Base-by-base conservation (phyloP, 2,113 vertebrate genomes). In the Coreoperca whiteheadi region DNA sequence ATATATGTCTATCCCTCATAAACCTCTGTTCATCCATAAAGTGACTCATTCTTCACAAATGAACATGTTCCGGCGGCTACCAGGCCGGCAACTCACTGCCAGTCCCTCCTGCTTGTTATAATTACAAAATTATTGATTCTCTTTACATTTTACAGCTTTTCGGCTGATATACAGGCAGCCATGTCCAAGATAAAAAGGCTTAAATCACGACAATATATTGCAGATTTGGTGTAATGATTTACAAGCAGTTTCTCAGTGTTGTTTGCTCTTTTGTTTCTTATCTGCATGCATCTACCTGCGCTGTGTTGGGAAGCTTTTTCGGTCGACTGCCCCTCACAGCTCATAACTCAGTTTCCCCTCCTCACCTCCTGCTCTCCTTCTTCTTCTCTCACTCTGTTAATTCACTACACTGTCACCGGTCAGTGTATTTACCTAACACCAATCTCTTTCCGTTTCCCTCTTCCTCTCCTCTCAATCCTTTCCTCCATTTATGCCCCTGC, bases 1-100 rank as follows among this genome's bases (percentile, higher is more conserved):
- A 91, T 93, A 93, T 93, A 88, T 93, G 92, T 94, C 93, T 72
- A 92, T 94, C 88, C 90, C 87, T 91, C 88, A 89, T 93, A 90
- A 91, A 92, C 87, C 91, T 88, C 84, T 85, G 88, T 82, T 89
- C 91, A 78, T 70, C 85, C 88, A 90, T 92, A 88, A 90, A 92
- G 89, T 72, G 78, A 87, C 79, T 92, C 89, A 86, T 91, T 90
- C 85, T 77, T 89, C 91, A 91, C 86, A 88, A 86, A 86, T 90
- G 82, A 90, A 90, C 89, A 82, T 81, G 87, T 86, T 89, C 86
- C 82, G 76, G 60, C 82, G 41, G 81, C 66, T 80, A 54, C 80
- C 67, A 75, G 68, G 60, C 65, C 56, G 41, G 65, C 50, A 63
- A 57, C 74, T 53, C 77, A 1, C 73, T 67, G 75, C 63, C 77